Percentiles rank a stretch among this genome's conserved stretches.
Evolutionary conservation across 2,113 vertebrate species (phyloP).

Genomic region (Gymnogyps californianus): DNA sequence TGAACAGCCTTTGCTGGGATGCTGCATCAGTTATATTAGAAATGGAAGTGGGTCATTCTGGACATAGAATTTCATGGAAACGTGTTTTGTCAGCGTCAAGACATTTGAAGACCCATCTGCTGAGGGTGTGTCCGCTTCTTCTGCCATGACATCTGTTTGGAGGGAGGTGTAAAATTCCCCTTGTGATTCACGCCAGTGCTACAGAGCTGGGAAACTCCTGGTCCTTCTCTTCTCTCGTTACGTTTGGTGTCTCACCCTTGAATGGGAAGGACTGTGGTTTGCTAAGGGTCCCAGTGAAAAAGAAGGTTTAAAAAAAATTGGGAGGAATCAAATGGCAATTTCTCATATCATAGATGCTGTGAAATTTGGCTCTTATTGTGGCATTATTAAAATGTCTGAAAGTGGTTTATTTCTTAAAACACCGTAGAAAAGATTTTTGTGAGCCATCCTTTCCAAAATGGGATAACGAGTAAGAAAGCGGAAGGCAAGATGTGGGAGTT

Average conservation of each 20-base stretch:
- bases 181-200: slow-evolving; percentile 32
- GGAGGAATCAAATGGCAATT: not conserved
- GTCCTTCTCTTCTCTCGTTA: not conserved
- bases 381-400: not conserved
- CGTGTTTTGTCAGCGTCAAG: slow-evolving; percentile 35
- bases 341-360: not conserved
- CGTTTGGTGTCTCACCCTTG: not conserved
- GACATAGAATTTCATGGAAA: slow-evolving; percentile 24
- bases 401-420: not conserved
- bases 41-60: slow-evolving; percentile 29
- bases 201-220: not conserved
- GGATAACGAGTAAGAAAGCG: not conserved
- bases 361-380: not conserved
- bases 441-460: not conserved
- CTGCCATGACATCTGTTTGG: slow-evolving; percentile 65
- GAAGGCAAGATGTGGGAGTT: not conserved
- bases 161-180: slow-evolving; percentile 16
- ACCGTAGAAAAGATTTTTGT: not conserved
- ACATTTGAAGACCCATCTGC: slow-evolving; percentile 57
- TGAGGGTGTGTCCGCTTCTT: slow-evolving; percentile 42
- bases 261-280: not conserved
- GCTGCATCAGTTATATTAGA: not conserved
- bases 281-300: not conserved
- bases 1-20: not conserved
- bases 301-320: not conserved